Evolutionary conservation across 2,797 vertebrate species (phyloP).

Genomic region (Somateria mollissima): DNA sequence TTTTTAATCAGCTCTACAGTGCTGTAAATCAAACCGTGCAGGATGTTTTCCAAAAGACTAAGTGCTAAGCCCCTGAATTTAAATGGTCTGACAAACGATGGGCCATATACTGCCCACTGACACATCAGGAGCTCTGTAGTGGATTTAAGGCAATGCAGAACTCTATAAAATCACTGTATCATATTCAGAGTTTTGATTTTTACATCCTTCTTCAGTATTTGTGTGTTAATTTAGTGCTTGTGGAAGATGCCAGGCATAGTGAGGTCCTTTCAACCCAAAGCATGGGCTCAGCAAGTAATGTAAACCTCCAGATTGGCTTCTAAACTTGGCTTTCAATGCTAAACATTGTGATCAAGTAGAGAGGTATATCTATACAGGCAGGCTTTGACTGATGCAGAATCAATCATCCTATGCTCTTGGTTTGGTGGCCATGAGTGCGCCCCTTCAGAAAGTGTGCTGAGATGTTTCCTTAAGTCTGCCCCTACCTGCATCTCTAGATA

Average conservation of each 20-base stretch:
- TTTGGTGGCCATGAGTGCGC: fast-evolving
- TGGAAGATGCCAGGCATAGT: neutral
- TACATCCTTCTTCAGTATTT: neutral
- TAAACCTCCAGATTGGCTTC: neutral
- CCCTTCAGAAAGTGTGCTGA: neutral
- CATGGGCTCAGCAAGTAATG: neutral
- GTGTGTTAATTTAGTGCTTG: neutral
- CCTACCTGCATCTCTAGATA: neutral
- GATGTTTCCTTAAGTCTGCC: neutral
- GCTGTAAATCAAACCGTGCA: constrained; percentile 37
- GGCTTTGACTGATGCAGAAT: neutral
- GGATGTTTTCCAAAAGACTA: constrained; percentile 29
- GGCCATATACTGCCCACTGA: neutral
- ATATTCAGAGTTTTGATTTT: neutral
- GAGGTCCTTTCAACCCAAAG: neutral
- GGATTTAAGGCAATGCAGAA: neutral
- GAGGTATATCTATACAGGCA: fast-evolving
- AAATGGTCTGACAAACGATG: neutral
- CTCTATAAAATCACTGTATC: neutral
- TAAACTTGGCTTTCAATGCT: neutral
- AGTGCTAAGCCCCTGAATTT: constrained; percentile 2
- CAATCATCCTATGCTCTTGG: fast-evolving
- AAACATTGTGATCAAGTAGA: neutral
- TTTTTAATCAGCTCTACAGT: constrained; percentile 59
- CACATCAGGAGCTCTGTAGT: neutral